phyloP scores from a whole-genome alignment of 2,888 invertebrate genomes.

The Drosophila diplacantha region DNA sequence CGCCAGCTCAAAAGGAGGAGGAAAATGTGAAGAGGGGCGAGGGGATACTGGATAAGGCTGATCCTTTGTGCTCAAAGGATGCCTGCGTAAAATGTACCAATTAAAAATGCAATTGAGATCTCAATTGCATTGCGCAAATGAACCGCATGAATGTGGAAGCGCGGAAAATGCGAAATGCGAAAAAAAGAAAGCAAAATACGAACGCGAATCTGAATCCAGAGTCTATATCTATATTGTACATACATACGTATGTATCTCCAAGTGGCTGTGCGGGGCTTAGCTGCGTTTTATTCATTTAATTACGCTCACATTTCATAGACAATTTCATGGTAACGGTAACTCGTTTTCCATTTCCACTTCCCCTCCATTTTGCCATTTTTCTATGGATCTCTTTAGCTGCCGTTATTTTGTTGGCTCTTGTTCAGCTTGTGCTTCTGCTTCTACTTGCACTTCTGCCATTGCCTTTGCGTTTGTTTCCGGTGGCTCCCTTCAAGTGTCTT shows the following conservation, averaged over 20 bases:
- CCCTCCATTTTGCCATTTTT: constrained; percentile 8
- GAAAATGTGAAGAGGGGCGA: constrained; percentile 4
- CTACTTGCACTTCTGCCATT: constrained; percentile 1
- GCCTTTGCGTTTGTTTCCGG: constrained; percentile 37
- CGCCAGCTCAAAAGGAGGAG: constrained; percentile 35
- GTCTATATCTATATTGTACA: constrained; percentile 7
- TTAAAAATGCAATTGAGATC: constrained; percentile 67
- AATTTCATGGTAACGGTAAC: constrained; percentile 62
- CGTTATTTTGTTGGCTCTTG: constrained; percentile 15
- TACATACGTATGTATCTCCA: constrained; percentile 9
- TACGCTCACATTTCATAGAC: constrained; percentile 73
- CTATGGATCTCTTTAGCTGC: constrained; percentile 9
- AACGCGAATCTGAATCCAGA: background rate
- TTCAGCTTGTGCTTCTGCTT: constrained; percentile 10
- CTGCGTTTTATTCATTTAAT: constrained; percentile 66
- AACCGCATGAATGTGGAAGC: constrained; percentile 59
- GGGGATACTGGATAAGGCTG: constrained; percentile 1
- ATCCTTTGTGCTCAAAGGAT: constrained; percentile 58
- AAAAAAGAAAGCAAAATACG: background rate
- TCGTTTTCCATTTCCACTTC: constrained; percentile 9
- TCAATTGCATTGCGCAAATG: constrained; percentile 67
- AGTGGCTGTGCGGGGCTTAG: constrained; percentile 13
- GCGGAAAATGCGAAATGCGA: constrained; percentile 1
- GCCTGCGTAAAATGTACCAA: constrained; percentile 71
- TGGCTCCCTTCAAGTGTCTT: constrained; percentile 66